A percentile compares a stretch with the other conserved stretches of the same genome.
phyloP scores from a whole-genome alignment of 1,140 invertebrate species.

The Megalopta genalis region DNA sequence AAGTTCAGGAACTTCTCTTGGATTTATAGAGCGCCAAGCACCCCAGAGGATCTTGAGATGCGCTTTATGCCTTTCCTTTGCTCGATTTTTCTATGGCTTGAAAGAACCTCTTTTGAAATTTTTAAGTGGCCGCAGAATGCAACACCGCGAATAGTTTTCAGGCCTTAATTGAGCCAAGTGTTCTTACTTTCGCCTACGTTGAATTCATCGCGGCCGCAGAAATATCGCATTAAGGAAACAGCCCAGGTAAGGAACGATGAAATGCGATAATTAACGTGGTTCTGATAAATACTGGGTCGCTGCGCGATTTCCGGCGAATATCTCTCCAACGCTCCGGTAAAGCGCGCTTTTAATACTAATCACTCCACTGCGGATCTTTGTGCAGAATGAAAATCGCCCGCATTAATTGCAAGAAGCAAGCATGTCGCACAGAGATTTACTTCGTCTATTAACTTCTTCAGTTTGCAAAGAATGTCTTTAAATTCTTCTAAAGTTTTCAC shows the following conservation, averaged over 20 bases:
- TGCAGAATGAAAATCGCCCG: too few relatives aligned
- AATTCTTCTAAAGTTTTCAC: too few relatives aligned
- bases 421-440: too few relatives aligned
- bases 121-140: constrained; percentile 33
- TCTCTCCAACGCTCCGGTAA: too few relatives aligned
- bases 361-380: too few relatives aligned
- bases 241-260: constrained; percentile 5
- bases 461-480: too few relatives aligned
- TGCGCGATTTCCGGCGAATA: too few relatives aligned
- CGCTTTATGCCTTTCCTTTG: constrained; percentile 28
- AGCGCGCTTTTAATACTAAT: too few relatives aligned
- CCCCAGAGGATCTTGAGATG: constrained; percentile 25
- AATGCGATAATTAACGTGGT: constrained; percentile 33
- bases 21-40: not conserved
- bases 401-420: too few relatives aligned
- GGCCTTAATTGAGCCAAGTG: constrained; percentile 40
- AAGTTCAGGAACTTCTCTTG: constrained; percentile 9
- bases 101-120: constrained; percentile 30
- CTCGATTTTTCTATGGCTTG: not conserved
- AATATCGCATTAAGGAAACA: constrained; percentile 26
- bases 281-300: constrained; percentile 12
- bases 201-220: constrained; percentile 27
- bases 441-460: too few relatives aligned
- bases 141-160: constrained; percentile 37
- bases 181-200: constrained; percentile 44